Evolutionary conservation across 1,140 invertebrate species (phyloP).

Genomic region (Drosophila simulans): DNA sequence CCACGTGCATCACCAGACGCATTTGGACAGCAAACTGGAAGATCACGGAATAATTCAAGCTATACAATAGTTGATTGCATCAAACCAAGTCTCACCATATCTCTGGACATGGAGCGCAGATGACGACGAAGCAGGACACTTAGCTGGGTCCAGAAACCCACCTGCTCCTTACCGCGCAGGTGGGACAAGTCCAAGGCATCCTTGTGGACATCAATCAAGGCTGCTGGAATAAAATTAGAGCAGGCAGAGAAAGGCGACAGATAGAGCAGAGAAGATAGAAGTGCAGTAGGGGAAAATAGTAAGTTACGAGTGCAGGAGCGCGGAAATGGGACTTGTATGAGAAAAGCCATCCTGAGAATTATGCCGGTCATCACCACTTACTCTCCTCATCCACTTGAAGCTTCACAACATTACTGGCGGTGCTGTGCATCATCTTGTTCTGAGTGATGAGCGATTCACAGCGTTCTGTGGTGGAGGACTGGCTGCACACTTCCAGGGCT

Average conservation of each 20-base stretch:
- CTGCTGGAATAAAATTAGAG: constrained; percentile 64
- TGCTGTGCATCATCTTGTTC: constrained; percentile 53
- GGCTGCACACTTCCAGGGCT: constrained; percentile 76
- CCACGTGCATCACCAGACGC: constrained; percentile 89
- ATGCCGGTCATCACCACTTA: constrained; percentile 46
- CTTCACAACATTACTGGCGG: constrained; percentile 18
- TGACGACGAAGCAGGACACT: constrained; percentile 57
- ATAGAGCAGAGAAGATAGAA: constrained; percentile 59
- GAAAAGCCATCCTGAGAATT: constrained; percentile 16
- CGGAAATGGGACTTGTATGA: constrained; percentile 9
- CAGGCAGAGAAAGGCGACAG: constrained; percentile 31
- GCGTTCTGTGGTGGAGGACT: constrained; percentile 48
- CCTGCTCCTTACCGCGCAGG: constrained; percentile 61
- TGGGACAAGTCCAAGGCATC: constrained; percentile 4
- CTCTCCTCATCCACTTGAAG: constrained; percentile 57
- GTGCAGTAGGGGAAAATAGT: constrained; percentile 14
- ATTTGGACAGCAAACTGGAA: constrained; percentile 90
- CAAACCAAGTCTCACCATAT: constrained; percentile 48
- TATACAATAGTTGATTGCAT: neutral
- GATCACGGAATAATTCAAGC: no score
- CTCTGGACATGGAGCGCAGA: constrained; percentile 56
- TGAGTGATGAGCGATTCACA: constrained; percentile 55
- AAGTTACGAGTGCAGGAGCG: constrained; percentile 1
- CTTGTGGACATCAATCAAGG: constrained; percentile 40
- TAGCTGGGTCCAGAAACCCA: constrained; percentile 65